Conservation (phyloP, 1,140 invertebrate species). For the honey bee (Apis mellifera) region DNA sequence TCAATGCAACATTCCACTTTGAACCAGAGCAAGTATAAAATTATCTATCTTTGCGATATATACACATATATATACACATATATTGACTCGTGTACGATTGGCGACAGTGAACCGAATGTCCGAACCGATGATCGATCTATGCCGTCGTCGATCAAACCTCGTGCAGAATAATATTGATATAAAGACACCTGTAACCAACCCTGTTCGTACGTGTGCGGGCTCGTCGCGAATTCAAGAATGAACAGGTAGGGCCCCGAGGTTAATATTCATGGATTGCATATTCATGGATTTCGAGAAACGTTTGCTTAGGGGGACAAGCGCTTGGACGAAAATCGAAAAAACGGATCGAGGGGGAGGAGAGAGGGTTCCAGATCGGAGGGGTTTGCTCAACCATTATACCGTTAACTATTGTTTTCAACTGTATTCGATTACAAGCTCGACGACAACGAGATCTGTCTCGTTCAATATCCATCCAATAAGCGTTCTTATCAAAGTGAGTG, state of each 20-base stretch:
- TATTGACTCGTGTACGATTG: neutral
- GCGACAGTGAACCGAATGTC: neutral
- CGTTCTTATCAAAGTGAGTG: no score
- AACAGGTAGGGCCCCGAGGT: constrained; percentile 16
- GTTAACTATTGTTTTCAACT: neutral
- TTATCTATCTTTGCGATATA: no score
- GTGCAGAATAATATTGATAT: constrained; percentile 2
- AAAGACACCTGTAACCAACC: constrained; percentile 23
- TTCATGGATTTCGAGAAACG: constrained; percentile 49
- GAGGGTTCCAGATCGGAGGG: no score
- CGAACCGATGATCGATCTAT: neutral
- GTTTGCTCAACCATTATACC: neutral
- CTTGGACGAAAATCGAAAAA: constrained; percentile 7
- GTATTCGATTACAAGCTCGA: neutral
- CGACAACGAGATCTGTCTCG: no score
- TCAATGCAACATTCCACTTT: no score
- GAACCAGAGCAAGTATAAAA: no score
- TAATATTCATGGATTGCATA: constrained; percentile 43
- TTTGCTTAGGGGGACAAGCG: constrained; percentile 7
- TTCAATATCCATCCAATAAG: no score
- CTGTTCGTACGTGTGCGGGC: constrained; percentile 5
- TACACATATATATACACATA: no score
- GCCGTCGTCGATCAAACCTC: neutral
- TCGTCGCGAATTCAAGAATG: constrained; percentile 49
- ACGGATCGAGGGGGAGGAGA: neutral